These are phyloP conservation scores for Atopsyche davidsoni DNA, from an alignment of 1,140 invertebrate species.

Conservation along the genomic window DNA sequence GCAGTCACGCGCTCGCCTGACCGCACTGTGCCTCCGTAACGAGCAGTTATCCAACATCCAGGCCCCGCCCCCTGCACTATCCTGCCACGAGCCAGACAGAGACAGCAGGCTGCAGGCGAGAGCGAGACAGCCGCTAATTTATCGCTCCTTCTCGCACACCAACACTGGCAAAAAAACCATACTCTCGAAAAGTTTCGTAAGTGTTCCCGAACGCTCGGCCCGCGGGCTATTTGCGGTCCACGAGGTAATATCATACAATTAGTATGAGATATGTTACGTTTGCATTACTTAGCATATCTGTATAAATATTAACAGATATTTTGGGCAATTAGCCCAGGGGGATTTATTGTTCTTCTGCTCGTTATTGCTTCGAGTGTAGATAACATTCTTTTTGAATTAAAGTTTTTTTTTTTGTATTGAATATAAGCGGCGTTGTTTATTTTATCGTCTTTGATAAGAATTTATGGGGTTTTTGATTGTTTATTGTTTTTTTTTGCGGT, in stretches of 20 bases:
- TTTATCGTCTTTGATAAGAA: neutral
- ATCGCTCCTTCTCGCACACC: neutral
- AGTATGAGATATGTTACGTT: neutral
- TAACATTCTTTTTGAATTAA: too few species aligned
- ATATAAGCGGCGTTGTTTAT: too few species aligned
- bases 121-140: neutral
- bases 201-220: neutral
- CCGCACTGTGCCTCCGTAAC: too few species aligned
- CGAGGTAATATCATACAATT: neutral
- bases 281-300: neutral
- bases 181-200: neutral
- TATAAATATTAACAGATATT: too few species aligned
- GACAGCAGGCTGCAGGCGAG: neutral
- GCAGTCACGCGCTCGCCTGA: too few species aligned
- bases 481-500: too few species aligned
- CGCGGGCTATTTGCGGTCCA: neutral
- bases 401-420: too few species aligned
- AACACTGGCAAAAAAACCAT: conserved; percentile 3
- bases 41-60: conserved; percentile 5
- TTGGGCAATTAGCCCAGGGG: too few species aligned
- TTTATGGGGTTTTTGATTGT: too few species aligned
- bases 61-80: neutral
- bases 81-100: neutral
- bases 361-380: too few species aligned
- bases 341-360: too few species aligned